A percentile compares a stretch with the other conserved stretches of the same genome.
These are phyloP conservation scores for Melanostigma gelatinosum DNA, from an alignment of 2,113 vertebrate species.

Conservation along the genomic window DNA sequence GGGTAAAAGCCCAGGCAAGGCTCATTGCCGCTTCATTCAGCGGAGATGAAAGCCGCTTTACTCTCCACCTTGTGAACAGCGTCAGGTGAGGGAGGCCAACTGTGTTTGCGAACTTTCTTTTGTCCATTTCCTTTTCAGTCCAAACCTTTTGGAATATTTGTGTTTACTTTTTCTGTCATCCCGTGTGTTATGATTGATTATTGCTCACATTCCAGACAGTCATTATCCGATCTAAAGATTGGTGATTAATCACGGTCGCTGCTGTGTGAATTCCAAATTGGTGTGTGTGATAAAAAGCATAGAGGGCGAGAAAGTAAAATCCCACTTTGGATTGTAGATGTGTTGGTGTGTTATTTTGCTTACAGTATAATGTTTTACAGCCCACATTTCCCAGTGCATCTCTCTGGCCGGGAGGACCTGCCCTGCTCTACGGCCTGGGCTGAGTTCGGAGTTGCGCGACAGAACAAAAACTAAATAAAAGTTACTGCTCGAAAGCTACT, in stretches of 20 bases:
- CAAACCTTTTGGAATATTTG: slow-evolving; percentile 25
- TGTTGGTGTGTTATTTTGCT: slow-evolving; percentile 30
- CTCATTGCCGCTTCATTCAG: slow-evolving; percentile 51
- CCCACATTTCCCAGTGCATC: background rate
- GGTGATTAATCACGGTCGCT: slow-evolving; percentile 50
- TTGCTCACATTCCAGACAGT: slow-evolving; percentile 42
- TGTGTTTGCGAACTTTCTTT: background rate
- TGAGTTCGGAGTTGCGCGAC: slow-evolving; percentile 16
- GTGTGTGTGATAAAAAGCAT: slow-evolving; percentile 31
- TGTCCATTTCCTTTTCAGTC: background rate
- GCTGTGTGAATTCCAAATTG: slow-evolving; percentile 32
- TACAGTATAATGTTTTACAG: slow-evolving; percentile 3
- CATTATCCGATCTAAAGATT: slow-evolving; percentile 48
- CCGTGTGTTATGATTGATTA: slow-evolving; percentile 19
- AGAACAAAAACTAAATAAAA: background rate
- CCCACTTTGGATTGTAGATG: slow-evolving; percentile 12
- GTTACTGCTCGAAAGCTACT: background rate
- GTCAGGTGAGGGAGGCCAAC: slow-evolving; percentile 17
- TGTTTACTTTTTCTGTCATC: slow-evolving; percentile 31
- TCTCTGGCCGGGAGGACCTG: slow-evolving; percentile 12
- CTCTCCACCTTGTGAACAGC: slow-evolving; percentile 24
- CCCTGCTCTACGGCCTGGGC: background rate
- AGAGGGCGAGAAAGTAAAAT: slow-evolving; percentile 23
- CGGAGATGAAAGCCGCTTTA: slow-evolving; percentile 41
- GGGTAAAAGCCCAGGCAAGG: slow-evolving; percentile 53